Evolutionary conservation across 1,140 invertebrate genomes (phyloP), one percentile per base, ranked within the genome.

Genomic region (Caenorhabditis remanei): DNA sequence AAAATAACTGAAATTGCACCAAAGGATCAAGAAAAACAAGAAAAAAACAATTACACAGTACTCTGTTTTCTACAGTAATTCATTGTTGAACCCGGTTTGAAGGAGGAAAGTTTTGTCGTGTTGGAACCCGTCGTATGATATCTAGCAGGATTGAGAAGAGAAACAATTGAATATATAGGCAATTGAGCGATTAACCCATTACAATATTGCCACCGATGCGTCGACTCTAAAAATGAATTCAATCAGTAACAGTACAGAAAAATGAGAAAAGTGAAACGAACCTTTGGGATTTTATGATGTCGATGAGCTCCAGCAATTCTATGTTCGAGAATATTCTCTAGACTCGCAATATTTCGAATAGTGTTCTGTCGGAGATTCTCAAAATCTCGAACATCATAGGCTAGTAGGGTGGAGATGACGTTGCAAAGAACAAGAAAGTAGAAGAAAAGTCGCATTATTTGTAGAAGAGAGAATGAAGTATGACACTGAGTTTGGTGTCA

Each of bases 341-440:
- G 46, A 24, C 71, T 79, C 2, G 71, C 46, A 50, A 79, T 79
- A 50, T 50, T 79, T 50, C 71, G 71, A 79, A 79, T 9, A 24
- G 71, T 21, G n/a, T 79, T 79, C 71, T 79, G 46, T 50, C 71
- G 40, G 46, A 79, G 50, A 2, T 14, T 46, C 53, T 79, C 71
- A 32, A 79, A 79, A 53, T 79, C 71, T 79, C n/a, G 71, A 79
- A 79, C 53, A 50, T 79, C 71, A 50, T 79, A 79, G 14, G 71
- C 71, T 46, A 79, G 21, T 50, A 79, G 46, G 21, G 71, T 50
- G 46, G 46, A 79, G 46, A 79, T 53, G 43, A 53, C 46, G 46
- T 79, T 79, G 46, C 71, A 79, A 50, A 79, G 21, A 79, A 50
- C 71, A 79, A 50, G 4, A 50, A 50, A 67, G 32, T 32, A 67